Conservation (phyloP, 1,140 invertebrate species). For the Streblospio benedicti region DNA sequence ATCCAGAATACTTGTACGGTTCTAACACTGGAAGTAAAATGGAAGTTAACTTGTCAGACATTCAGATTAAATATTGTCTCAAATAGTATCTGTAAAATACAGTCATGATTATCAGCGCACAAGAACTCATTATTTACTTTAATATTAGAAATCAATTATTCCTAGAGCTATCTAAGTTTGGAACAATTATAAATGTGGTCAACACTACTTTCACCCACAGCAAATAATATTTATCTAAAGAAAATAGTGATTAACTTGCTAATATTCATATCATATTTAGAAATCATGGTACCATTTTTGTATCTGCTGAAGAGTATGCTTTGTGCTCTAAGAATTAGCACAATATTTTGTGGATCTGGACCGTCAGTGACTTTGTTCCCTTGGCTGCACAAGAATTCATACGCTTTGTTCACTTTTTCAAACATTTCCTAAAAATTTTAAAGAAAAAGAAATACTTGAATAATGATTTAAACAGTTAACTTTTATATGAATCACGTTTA, state of each 20-base stretch:
- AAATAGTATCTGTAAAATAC: constrained; percentile 1
- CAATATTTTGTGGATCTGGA: constrained; percentile 91
- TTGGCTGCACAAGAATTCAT: constrained; percentile 94
- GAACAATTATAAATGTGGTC: too few relatives aligned
- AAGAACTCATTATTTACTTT: neutral
- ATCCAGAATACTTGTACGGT: constrained; percentile 98
- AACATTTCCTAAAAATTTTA: constrained; percentile 72
- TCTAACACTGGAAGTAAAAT: constrained; percentile 62
- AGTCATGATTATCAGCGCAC: neutral
- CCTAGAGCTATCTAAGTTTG: too few relatives aligned
- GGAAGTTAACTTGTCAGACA: constrained; percentile 3
- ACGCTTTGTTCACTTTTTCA: constrained; percentile 88
- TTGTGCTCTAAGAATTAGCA: constrained; percentile 87
- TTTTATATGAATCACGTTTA: too few relatives aligned
- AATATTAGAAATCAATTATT: too few relatives aligned
- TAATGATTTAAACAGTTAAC: neutral
- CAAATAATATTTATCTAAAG: too few relatives aligned
- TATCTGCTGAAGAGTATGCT: constrained; percentile 92
- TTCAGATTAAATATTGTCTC: too few relatives aligned
- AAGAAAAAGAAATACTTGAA: too few relatives aligned
- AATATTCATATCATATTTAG: too few relatives aligned
- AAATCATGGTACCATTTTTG: constrained; percentile 71
- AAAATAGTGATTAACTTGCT: too few relatives aligned
- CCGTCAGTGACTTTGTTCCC: constrained; percentile 78
- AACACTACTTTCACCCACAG: too few relatives aligned